Conservation (phyloP, 2,797 vertebrate genomes). For the Coregonus ussuriensis region DNA sequence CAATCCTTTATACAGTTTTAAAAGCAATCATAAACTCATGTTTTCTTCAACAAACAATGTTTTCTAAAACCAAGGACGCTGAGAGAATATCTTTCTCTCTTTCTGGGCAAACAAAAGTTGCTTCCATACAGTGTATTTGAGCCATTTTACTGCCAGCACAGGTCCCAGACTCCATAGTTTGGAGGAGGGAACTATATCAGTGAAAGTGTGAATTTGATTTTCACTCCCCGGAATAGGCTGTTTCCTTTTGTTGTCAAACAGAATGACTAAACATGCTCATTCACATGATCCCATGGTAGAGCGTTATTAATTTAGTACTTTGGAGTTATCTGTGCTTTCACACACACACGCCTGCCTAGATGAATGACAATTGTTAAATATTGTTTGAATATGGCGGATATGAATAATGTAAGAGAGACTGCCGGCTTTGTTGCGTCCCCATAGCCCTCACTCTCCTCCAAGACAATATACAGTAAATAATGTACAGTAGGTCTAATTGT, state of each 20-base stretch:
- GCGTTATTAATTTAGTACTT: conserved; percentile 80
- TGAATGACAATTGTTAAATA: conserved; percentile 82
- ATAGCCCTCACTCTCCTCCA: conserved; percentile 63
- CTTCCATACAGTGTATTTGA: conserved; percentile 52
- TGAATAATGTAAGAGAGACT: conserved; percentile 80
- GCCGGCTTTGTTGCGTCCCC: conserved; percentile 70
- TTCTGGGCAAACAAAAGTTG: conserved; percentile 69
- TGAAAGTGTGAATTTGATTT: conserved; percentile 70
- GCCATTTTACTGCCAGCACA: conserved; percentile 59
- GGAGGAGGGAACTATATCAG: conserved; percentile 69
- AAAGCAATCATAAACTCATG: conserved; percentile 28
- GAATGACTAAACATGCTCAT: conserved; percentile 81
- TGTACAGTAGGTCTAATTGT: conserved; percentile 73
- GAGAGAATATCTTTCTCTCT: conserved; percentile 30
- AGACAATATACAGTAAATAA: conserved; percentile 74
- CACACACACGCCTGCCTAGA: conserved; percentile 48
- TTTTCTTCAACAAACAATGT: conserved; percentile 45
- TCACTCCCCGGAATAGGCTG: conserved; percentile 72
- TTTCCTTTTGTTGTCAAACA: conserved; percentile 84
- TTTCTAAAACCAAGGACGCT: conserved; percentile 41
- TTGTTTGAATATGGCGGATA: conserved; percentile 82
- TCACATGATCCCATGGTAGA: conserved; percentile 76
- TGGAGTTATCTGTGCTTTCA: conserved; percentile 66
- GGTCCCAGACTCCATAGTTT: conserved; percentile 64
- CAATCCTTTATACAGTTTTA: conserved; percentile 15